Conservation (phyloP, 1,140 invertebrate species). For the Pseudomyrmex concolor region DNA sequence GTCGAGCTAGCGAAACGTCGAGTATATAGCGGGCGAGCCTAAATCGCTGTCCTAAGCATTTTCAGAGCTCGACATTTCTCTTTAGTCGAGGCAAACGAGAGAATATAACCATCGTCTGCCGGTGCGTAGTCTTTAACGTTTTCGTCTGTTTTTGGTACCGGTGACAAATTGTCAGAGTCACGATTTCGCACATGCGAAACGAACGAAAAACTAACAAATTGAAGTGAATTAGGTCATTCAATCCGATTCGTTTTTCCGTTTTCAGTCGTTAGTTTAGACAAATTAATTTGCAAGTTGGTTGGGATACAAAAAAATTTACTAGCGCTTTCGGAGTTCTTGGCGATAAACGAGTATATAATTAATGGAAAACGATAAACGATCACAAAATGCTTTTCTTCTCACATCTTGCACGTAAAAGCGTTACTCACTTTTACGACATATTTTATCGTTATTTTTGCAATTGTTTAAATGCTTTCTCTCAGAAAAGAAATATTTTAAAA, state of each 20-base stretch:
- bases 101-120: neutral
- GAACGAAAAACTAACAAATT: neutral
- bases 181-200: neutral
- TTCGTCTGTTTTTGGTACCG: neutral
- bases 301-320: neutral
- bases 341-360: neutral
- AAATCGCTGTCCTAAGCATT: slow-evolving; percentile 32
- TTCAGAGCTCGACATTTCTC: slow-evolving; percentile 17
- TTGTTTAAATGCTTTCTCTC: neutral
- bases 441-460: neutral
- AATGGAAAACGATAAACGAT: neutral
- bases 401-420: neutral
- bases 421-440: neutral
- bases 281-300: slow-evolving; percentile 5
- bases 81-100: neutral
- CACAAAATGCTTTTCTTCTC: neutral
- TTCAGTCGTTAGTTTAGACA: neutral
- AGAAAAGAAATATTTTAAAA: neutral
- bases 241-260: slow-evolving; percentile 34
- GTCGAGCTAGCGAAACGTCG: slow-evolving; percentile 11
- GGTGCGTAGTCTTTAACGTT: neutral
- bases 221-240: slow-evolving; percentile 24
- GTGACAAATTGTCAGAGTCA: slow-evolving; percentile 19
- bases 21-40: neutral
- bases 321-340: neutral